Conservation (phyloP, 1,140 invertebrate species). For the Drosophila nigromelanica region DNA sequence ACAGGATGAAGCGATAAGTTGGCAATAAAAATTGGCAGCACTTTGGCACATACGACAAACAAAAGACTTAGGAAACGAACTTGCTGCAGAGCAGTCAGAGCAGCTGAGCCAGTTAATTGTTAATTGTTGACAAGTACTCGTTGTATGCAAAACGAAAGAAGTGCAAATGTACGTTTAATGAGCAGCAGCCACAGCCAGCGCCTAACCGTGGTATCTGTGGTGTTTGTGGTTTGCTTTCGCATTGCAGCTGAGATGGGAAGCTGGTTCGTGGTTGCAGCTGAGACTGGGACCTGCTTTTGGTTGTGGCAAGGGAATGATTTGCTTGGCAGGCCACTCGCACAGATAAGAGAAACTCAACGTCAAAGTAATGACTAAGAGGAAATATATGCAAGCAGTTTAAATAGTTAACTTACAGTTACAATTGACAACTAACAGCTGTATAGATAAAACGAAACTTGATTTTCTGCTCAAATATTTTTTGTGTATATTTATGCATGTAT, state of each 20-base stretch:
- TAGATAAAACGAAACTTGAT: conserved; percentile 3
- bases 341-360: conserved; percentile 27
- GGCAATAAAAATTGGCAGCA: conserved; percentile 80
- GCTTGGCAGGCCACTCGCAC: conserved; percentile 19
- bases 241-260: conserved; percentile 45
- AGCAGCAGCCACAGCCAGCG: conserved; percentile 33
- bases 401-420: conserved; percentile 8
- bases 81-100: conserved; percentile 23
- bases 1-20: conserved; percentile 72
- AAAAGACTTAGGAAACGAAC: conserved; percentile 70
- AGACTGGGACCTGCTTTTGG: conserved; percentile 9
- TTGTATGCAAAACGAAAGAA: conserved; percentile 59
- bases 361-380: conserved; percentile 26
- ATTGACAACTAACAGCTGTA: conserved; percentile 5
- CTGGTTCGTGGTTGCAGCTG: conserved; percentile 25
- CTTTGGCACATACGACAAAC: conserved; percentile 68
- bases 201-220: conserved; percentile 13
- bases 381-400: conserved; percentile 32
- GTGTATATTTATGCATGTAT: neutral
- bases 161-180: conserved; percentile 78
- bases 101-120: conserved; percentile 76
- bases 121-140: conserved; percentile 72
- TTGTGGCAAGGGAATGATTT: conserved; percentile 41
- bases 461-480: neutral
- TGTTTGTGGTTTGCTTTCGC: conserved; percentile 23